phyloP scores from a whole-genome alignment of 2,888 invertebrate genomes.

The Lobophora halterata region DNA sequence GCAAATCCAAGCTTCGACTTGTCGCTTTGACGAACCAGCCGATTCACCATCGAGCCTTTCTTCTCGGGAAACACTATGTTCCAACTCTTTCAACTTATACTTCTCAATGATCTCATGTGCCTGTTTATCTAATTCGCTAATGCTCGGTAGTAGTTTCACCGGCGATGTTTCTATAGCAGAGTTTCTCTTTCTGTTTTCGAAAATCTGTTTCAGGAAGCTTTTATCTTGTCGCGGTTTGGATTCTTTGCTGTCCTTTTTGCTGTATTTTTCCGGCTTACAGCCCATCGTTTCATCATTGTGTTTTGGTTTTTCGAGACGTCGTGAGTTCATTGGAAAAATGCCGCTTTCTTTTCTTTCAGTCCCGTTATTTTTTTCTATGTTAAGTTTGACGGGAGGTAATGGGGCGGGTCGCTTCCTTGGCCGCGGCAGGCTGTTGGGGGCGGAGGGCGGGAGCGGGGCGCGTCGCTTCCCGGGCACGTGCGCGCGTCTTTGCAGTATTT shows the following conservation, averaged over 20 bases:
- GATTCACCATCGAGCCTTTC: slow-evolving; percentile 22
- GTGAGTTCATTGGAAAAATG: slow-evolving; percentile 33
- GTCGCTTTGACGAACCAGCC: slow-evolving; percentile 27
- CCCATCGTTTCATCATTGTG: slow-evolving; percentile 27
- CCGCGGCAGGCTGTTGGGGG: slow-evolving; percentile 40
- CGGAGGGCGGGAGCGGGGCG: slow-evolving; percentile 85
- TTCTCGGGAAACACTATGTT: slow-evolving; percentile 12
- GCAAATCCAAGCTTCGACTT: slow-evolving; percentile 56
- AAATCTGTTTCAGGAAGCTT: slow-evolving; percentile 76
- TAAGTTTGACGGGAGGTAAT: slow-evolving; percentile 50
- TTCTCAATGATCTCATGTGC: slow-evolving; percentile 87
- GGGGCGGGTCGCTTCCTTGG: slow-evolving; percentile 78
- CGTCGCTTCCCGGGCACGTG: slow-evolving; percentile 89
- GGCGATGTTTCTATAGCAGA: slow-evolving; percentile 54
- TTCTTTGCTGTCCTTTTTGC: slow-evolving; percentile 53
- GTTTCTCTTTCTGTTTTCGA: slow-evolving; percentile 68
- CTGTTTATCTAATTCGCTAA: slow-evolving; percentile 89
- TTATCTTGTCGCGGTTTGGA: slow-evolving; percentile 70
- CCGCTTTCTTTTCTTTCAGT: background rate
- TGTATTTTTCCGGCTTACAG: slow-evolving; percentile 52
- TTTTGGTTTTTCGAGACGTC: slow-evolving; percentile 22
- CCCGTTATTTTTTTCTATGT: slow-evolving; percentile 8
- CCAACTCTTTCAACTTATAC: slow-evolving; percentile 49
- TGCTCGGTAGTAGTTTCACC: slow-evolving; percentile 85
- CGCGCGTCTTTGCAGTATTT: slow-evolving; percentile 80